A percentile compares a stretch with the other conserved stretches of the same genome.
These are phyloP conservation scores for Anniella stebbinsi DNA, from an alignment of 2,797 vertebrate genomes.

Conservation along the genomic window DNA sequence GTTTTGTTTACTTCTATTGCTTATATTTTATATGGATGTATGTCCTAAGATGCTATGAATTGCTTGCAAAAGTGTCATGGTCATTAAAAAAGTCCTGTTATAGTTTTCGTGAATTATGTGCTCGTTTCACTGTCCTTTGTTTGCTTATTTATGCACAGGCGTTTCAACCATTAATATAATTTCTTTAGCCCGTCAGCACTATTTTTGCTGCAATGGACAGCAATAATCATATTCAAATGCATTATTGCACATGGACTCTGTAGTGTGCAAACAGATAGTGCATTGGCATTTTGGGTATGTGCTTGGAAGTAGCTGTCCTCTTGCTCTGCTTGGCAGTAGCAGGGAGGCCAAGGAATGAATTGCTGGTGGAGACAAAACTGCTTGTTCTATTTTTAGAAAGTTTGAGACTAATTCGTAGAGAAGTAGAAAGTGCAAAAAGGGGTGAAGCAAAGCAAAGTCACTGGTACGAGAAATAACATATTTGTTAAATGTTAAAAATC, in stretches of 20 bases:
- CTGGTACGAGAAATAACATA: not conserved
- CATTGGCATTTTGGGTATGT: not conserved
- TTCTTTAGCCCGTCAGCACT: not conserved
- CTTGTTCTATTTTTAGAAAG: conserved; percentile 5
- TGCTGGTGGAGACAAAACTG: conserved; percentile 5
- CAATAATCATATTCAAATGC: not conserved
- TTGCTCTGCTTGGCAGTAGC: not conserved
- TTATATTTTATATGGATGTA: not conserved
- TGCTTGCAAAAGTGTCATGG: not conserved
- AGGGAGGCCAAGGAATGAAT: not conserved
- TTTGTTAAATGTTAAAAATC: not conserved
- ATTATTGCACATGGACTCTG: not conserved
- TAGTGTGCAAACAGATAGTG: not conserved
- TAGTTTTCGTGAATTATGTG: not conserved
- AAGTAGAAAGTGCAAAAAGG: no score
- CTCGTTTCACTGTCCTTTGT: not conserved
- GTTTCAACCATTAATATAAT: not conserved
- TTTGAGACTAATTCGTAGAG: not conserved
- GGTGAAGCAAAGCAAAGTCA: not conserved
- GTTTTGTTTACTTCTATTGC: not conserved
- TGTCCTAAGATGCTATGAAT: conserved; percentile 26
- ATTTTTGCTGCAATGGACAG: not conserved
- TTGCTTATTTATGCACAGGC: not conserved
- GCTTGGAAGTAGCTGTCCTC: not conserved
- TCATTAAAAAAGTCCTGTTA: not conserved